Base-by-base conservation (phyloP, 2,797 vertebrate genomes). In the Streptopelia turtur region DNA sequence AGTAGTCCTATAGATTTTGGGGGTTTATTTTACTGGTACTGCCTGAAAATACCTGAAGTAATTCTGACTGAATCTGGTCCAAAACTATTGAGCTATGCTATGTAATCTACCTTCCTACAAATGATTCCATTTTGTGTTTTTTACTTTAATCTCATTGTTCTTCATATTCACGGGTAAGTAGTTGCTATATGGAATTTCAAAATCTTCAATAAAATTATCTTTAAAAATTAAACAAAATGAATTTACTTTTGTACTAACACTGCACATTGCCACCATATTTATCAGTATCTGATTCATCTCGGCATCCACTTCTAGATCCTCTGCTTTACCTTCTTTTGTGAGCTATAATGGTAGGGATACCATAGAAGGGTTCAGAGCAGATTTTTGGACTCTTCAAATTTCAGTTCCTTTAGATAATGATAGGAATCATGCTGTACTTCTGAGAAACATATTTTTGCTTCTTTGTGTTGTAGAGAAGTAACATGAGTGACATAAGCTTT, bases 341-440 rank as follows among this genome's bases (percentile, higher is more conserved):
- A 69, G 4, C 13, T 66, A 16, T 30, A 50, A 57, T 1, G 0
- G 4, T 41, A 78, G 18, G 4, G 7, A 28, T 13, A n/a, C 3
- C 9, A 45, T 13, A 37, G 4, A 1, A 75, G 13, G 5, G 6
- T 52, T 87, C 33, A 78, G 33, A 70, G 18, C 5, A 16, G 5
- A 3, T 8, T 65, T 71, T 45, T 28, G 10, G 16, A 52, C 27
- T 37, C 12, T 76, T 90, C 45, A 53, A 37, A 69, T 49, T 89
- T 45, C 27, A 39, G 12, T 68, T 89, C 43, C 49, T 56, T 68
- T 28, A 50, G 21, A 72, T 4, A 11, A 25, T 23, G 12, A 53
- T 71, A 83, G 10, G 10, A 81, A 50, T 81, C 4, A 24, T 30
- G 7, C 22, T 47, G 9, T 41, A n/a, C 43, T 43, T 80, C 45